phyloP scores from a whole-genome alignment of 2,113 vertebrate genomes.

The Oreochromis niloticus region DNA sequence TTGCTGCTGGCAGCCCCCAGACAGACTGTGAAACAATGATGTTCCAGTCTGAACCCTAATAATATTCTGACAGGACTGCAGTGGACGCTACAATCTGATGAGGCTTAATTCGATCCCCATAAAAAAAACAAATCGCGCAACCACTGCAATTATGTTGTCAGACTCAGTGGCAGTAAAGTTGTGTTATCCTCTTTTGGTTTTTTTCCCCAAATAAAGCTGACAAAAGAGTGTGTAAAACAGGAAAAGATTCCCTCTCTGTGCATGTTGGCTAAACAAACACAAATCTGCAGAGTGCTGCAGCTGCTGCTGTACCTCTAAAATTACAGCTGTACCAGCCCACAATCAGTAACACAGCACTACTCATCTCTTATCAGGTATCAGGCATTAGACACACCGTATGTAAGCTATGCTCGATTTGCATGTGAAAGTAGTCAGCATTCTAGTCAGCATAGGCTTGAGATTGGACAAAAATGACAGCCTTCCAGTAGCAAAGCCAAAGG shows the following conservation, averaged over 20 bases:
- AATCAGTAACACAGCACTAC: background rate
- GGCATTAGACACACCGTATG: background rate
- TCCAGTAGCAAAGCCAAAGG: background rate
- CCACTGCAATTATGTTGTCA: background rate
- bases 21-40: background rate
- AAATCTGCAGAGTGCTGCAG: background rate
- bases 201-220: background rate
- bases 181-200: slow-evolving; percentile 12
- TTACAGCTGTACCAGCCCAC: background rate
- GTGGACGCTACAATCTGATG: background rate
- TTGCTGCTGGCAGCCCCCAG: background rate
- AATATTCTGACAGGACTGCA: slow-evolving; percentile 2
- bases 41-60: background rate
- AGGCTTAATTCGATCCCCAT: background rate
- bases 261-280: background rate
- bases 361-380: background rate
- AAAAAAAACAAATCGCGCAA: slow-evolving; percentile 2
- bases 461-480: background rate
- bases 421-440: background rate
- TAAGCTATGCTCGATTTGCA: background rate
- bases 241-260: background rate
- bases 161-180: background rate
- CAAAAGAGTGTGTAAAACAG: background rate
- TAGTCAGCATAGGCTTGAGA: background rate
- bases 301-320: background rate